A percentile compares a stretch with the other conserved stretches of the same genome.
phyloP scores from a whole-genome alignment of 2,888 invertebrate species.

The Pseudococcus longispinus region DNA sequence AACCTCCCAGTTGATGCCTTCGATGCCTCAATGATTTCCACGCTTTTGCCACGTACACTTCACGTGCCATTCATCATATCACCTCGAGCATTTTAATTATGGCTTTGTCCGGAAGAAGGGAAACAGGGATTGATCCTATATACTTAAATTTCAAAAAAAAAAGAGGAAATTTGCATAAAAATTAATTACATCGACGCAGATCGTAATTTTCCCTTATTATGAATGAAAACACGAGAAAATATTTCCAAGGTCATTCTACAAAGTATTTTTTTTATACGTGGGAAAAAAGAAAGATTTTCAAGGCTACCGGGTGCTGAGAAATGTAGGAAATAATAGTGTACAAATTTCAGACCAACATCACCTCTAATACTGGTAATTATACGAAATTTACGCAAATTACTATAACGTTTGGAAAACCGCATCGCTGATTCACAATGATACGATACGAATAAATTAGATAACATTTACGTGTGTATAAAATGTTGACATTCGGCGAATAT shows the following conservation, averaged over 20 bases:
- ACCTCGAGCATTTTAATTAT: neutral
- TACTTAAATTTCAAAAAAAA: neutral
- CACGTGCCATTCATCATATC: too few species aligned
- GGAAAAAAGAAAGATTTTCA: neutral
- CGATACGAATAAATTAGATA: neutral
- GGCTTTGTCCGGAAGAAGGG: neutral
- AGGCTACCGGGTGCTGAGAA: neutral
- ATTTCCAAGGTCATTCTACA: neutral
- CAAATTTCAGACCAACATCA: neutral
- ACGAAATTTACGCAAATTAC: neutral
- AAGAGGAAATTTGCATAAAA: neutral
- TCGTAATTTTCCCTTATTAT: neutral
- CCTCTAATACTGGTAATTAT: neutral
- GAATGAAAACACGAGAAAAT: neutral
- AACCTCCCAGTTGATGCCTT: too few species aligned
- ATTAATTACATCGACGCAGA: neutral
- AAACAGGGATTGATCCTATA: neutral
- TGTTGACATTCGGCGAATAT: slow-evolving; percentile 15
- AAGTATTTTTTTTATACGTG: neutral
- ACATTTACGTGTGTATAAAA: neutral
- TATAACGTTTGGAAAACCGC: neutral
- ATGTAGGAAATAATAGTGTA: neutral
- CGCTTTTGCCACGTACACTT: too few species aligned
- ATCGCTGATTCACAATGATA: neutral
- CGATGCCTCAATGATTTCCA: too few species aligned